Base-by-base conservation (phyloP, 2,797 vertebrate species). In the Tarsius wallacei region DNA sequence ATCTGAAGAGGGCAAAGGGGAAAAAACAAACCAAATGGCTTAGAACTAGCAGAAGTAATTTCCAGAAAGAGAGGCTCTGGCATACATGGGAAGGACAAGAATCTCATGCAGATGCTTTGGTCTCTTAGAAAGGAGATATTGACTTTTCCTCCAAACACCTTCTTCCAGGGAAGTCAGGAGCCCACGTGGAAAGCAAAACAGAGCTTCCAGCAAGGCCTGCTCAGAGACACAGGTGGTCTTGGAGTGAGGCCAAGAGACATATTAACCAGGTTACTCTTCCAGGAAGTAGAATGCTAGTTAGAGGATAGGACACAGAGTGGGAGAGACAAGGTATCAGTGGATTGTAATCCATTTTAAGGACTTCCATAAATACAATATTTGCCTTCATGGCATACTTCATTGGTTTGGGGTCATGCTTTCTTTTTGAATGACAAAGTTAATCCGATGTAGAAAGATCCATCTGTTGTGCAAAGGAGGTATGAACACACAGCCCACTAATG, bases 381-480 rank as follows among this genome's bases (percentile, higher is more conserved):
- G 15, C 61, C 47, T 36, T 76, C 19, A 28, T 15, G 51, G 33
- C 28, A 49, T 26, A 33, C 13, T 71, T 64, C 59, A 19, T 13
- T 80, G 61, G 28, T 80, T 59, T 66, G 49, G 11, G 31, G n/a
- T 14, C 49, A 73, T 80, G 49, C 5, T 78, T 76, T 90, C 90
- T 77, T 87, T 91, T 76, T 86, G 49, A 87, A 78, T 24, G 42
- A 93, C 64, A 82, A 95, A 78, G 73, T 31, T 51, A 47, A 84
- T 53, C 64, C 28, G 61, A 26, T 2, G 59, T 7, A 66, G 49
- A 59, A 90, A 59, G 51, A 66, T 13, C 57, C 61, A 90, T 81
- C 26, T 76, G 16, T n/a, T 57, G 14, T 93, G 17, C 53, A 68
- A 59, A 88, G 51, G 10, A 42, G n/a, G 4, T 76, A 36, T 28